These are phyloP conservation scores for Chionomys nivalis DNA, from an alignment of 2,113 vertebrate species.

Conservation along the genomic window DNA sequence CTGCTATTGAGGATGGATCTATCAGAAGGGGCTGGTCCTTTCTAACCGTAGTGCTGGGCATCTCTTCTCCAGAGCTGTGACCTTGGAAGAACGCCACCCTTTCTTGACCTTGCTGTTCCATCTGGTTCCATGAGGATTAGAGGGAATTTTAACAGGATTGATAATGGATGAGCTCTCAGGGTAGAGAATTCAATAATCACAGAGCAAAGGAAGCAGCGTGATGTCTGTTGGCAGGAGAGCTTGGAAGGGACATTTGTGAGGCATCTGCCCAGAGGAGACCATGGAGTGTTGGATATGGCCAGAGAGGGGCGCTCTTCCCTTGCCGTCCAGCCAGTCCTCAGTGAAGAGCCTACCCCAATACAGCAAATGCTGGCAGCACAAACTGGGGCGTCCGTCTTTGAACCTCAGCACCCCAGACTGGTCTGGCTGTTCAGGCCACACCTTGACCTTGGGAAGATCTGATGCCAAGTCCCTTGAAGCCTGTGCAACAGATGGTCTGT, in stretches of 20 bases:
- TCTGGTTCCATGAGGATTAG: background rate
- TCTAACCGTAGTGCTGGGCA: rapidly evolving
- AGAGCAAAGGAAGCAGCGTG: background rate
- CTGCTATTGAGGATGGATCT: background rate
- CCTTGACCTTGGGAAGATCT: background rate
- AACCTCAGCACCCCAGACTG: background rate
- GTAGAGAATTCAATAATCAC: background rate
- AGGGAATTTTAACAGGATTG: background rate
- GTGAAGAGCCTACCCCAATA: rapidly evolving
- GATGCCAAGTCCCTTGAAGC: background rate
- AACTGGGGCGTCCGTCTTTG: background rate
- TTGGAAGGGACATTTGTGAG: background rate
- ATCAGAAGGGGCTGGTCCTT: background rate
- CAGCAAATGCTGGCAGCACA: background rate
- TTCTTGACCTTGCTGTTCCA: background rate
- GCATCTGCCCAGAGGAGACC: background rate
- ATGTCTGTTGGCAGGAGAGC: background rate
- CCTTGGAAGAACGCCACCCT: background rate
- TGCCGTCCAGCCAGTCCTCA: background rate
- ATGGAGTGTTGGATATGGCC: background rate
- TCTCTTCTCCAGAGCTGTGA: background rate
- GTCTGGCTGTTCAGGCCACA: background rate
- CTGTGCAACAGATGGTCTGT: background rate
- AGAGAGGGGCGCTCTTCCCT: constrained; percentile 56
- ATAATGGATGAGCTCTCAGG: background rate